phyloP scores from a whole-genome alignment of 2,797 vertebrate species.

The Macropus fuliginosus region DNA sequence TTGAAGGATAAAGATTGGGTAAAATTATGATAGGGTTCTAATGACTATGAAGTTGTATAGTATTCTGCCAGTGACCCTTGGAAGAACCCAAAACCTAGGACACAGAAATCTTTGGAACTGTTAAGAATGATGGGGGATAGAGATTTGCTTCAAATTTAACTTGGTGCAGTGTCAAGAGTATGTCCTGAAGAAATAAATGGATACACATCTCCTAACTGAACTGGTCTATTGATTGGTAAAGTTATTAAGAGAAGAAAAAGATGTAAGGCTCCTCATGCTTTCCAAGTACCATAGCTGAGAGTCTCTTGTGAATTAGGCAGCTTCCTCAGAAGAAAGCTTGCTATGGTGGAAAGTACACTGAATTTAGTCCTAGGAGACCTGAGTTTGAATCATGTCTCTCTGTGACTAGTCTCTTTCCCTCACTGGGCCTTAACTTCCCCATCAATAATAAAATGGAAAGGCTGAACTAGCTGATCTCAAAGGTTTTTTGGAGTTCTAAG shows the following conservation, averaged over 20 bases:
- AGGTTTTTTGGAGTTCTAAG: neutral
- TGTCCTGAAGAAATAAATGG: neutral
- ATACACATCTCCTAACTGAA: neutral
- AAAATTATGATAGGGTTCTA: neutral
- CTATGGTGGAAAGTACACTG: neutral
- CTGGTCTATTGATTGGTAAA: neutral
- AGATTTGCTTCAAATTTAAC: neutral
- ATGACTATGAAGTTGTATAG: neutral
- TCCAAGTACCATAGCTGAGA: neutral
- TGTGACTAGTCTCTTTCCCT: neutral
- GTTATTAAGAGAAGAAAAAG: conserved; percentile 20
- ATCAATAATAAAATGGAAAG: neutral
- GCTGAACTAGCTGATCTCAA: neutral
- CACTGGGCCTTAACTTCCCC: neutral
- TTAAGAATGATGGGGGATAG: neutral
- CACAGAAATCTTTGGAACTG: neutral
- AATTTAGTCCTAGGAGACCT: neutral
- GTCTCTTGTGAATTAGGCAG: neutral
- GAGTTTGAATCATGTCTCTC: neutral
- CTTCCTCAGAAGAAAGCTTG: neutral
- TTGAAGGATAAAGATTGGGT: neutral
- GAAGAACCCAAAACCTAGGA: neutral
- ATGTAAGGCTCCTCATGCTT: neutral
- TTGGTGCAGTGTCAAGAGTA: neutral
- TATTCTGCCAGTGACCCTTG: neutral